These are phyloP conservation scores for Balanococcus diminutus DNA, from an alignment of 2,888 invertebrate species.

Conservation along the genomic window DNA sequence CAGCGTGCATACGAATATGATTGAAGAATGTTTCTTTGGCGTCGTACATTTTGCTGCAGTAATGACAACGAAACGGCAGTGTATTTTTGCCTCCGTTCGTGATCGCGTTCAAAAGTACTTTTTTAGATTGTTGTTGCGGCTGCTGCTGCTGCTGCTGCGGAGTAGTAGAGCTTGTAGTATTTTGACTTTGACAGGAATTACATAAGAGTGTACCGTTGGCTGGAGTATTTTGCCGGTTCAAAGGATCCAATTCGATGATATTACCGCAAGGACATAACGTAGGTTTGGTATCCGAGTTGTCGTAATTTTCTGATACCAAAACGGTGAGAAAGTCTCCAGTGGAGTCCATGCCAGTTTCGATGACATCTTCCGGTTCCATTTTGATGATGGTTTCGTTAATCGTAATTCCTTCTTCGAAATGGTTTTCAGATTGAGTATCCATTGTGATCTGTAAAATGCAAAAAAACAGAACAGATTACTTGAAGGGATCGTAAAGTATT, in stretches of 20 bases:
- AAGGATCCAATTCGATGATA: neutral
- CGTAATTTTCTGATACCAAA: slow-evolving; percentile 36
- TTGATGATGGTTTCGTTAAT: slow-evolving; percentile 47
- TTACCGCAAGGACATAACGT: slow-evolving; percentile 6
- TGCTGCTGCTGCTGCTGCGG: neutral
- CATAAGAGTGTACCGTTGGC: neutral
- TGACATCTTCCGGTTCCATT: slow-evolving; percentile 44
- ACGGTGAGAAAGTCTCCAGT: slow-evolving; percentile 48
- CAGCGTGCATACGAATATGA: slow-evolving; percentile 47
- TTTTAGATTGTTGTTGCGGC: slow-evolving; percentile 29
- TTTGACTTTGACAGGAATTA: neutral
- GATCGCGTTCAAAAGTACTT: slow-evolving; percentile 47
- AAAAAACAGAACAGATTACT: neutral
- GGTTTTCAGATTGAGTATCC: neutral
- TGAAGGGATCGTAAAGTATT: neutral
- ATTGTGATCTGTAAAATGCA: neutral
- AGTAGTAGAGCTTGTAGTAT: neutral
- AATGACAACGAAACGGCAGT: slow-evolving; percentile 49
- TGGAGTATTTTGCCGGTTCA: neutral
- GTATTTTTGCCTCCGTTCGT: slow-evolving; percentile 22
- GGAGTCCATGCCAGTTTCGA: neutral
- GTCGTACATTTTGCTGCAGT: slow-evolving; percentile 47
- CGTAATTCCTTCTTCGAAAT: slow-evolving; percentile 18
- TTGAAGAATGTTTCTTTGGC: slow-evolving; percentile 46
- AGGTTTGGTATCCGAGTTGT: slow-evolving; percentile 11